A percentile compares a stretch with the other conserved stretches of the same genome.
Conservation (phyloP, 2,113 vertebrate genomes). For the Protobothrops mucrosquamatus region DNA sequence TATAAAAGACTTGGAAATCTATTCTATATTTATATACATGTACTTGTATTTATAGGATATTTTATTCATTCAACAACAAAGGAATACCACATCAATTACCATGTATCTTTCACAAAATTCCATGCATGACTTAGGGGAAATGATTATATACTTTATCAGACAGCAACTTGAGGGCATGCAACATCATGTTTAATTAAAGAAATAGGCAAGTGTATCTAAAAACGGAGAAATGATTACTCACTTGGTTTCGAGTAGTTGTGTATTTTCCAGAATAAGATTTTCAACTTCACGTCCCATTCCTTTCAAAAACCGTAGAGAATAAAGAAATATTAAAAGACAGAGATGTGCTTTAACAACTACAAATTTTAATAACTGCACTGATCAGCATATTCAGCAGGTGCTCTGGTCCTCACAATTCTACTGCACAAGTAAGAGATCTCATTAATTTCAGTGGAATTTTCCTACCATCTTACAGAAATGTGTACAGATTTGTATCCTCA, state of each 20-base stretch:
- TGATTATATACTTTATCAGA: neutral
- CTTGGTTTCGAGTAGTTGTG: constrained; percentile 97
- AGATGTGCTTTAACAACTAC: neutral
- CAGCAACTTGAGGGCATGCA: neutral
- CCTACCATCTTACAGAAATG: neutral
- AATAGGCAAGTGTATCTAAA: constrained; percentile 3
- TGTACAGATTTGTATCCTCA: neutral
- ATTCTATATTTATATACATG: no score
- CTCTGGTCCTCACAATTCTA: neutral
- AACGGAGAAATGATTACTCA: constrained; percentile 64
- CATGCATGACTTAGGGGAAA: neutral
- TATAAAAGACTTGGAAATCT: neutral
- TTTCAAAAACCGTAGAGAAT: constrained; percentile 69
- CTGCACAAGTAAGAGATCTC: neutral
- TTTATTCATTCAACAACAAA: neutral
- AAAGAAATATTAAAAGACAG: neutral
- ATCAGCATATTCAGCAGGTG: neutral
- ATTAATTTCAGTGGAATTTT: neutral
- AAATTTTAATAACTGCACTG: neutral
- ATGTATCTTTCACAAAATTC: neutral
- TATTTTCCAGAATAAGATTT: constrained; percentile 96
- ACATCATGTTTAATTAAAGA: neutral
- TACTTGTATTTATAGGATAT: no score
- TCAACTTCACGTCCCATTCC: constrained; percentile 99
- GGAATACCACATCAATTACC: neutral